These are phyloP conservation scores for Akabosia matsudoensis DNA, from an alignment of 1,140 invertebrate genomes.

Conservation along the genomic window DNA sequence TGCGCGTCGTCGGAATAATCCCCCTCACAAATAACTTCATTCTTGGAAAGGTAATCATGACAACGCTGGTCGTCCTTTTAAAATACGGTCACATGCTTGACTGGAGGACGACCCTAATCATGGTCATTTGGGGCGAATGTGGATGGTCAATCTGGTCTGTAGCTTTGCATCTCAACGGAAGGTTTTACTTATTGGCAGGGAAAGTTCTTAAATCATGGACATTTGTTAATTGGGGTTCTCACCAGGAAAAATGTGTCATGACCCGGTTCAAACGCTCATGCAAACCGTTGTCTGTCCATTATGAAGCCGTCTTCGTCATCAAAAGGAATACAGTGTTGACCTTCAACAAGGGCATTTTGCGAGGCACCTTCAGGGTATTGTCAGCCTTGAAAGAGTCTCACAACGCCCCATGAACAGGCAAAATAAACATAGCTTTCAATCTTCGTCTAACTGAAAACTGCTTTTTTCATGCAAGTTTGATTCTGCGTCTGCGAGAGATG, in stretches of 20 bases:
- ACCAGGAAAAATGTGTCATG: not conserved
- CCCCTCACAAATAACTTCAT: not conserved
- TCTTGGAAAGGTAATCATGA: not conserved
- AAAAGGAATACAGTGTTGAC: not conserved
- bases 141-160: not conserved
- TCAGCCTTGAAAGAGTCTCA: not conserved
- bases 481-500: too few relatives aligned
- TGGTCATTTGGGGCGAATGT: not conserved
- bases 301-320: not conserved
- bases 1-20: not conserved
- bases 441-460: too few relatives aligned
- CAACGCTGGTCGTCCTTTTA: not conserved
- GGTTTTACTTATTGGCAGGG: not conserved
- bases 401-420: not conserved
- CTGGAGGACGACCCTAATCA: not conserved
- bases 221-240: not conserved
- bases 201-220: not conserved
- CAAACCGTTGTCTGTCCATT: not conserved
- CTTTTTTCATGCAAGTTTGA: too few relatives aligned
- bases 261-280: not conserved
- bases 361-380: conserved; percentile 1
- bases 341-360: not conserved
- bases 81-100: not conserved
- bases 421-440: too few relatives aligned
- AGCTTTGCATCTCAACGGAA: not conserved